phyloP scores from a whole-genome alignment of 2,797 vertebrate genomes.

The Malacoraja senta region DNA sequence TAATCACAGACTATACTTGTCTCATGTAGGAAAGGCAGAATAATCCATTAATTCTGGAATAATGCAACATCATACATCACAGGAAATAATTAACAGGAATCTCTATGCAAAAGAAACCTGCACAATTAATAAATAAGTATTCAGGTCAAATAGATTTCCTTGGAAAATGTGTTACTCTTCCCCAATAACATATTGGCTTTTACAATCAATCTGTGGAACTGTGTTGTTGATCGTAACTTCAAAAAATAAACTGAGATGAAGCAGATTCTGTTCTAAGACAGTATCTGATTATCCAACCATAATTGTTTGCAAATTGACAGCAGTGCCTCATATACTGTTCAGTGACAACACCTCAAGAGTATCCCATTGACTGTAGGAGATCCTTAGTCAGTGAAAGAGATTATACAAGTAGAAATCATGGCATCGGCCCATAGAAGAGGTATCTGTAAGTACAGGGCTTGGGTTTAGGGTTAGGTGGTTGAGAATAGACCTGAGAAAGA shows the following conservation, averaged over 20 bases:
- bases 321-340: too few species aligned
- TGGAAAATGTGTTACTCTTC: constrained; percentile 15
- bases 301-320: not conserved
- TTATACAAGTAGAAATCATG: not conserved
- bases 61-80: constrained; percentile 59
- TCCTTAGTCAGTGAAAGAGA: too few species aligned
- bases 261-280: not conserved
- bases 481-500: too few species aligned
- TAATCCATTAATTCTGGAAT: constrained; percentile 40
- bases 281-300: not conserved
- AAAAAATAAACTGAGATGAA: too few species aligned
- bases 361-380: not conserved
- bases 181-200: not conserved
- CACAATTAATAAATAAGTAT: not conserved
- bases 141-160: not conserved
- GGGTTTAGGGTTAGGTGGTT: too few species aligned
- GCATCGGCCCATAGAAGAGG: too few species aligned
- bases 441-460: too few species aligned
- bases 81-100: constrained; percentile 61
- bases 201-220: too few species aligned
- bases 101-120: constrained; percentile 54
- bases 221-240: too few species aligned
- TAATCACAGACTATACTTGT: constrained; percentile 51
- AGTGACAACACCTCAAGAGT: not conserved
- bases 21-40: constrained; percentile 40